Evolutionary conservation across 2,797 vertebrate species (phyloP), one percentile per base, ranked within the genome.

Genomic region (Mallotus villosus): DNA sequence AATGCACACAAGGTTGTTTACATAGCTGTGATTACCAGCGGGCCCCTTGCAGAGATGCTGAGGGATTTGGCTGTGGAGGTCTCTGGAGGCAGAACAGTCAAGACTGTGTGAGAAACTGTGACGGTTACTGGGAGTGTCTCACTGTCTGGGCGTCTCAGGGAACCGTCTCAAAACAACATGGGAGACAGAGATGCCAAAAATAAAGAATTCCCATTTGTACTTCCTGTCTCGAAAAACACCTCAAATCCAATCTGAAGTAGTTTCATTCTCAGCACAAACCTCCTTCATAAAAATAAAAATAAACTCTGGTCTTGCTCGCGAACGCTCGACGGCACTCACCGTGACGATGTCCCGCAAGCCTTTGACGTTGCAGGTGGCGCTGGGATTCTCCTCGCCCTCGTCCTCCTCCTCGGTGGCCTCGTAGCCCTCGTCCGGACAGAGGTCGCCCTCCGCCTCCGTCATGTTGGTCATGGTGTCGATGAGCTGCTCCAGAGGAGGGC

Each of bases 381-480:
- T 79, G 8, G 72, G 73, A 9, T 78, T 82, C 51, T 76, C 83
- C 1, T 85, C 86, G 1, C 82, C 83, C 0, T 90, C 84, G 0
- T 95, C 95, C 5, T 95, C 95, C 46, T 94, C 94, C 68, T 98
- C 96, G 0, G 95, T 94, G 79, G 96, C 98, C 84, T 97, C 97
- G 51, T 97, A 99, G 58, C 98, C 97, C 80, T 99, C 97, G 53
- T 99, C 97, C 0, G 93, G 93, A 74, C 94, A 96, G 67, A 87
- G 72, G 76, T 94, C 94, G 0, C 90, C 90, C 71, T 95, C 94
- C 0, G 89, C 89, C 74, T 95, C 91, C 0, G 90, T 81, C 0
- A 86, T 90, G 86, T 97, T 98, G 82, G 97, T 98, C 98, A 99
- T 98, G 82, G 90, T 89, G 87, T 98, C 96, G 11, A 99, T 99